Evolutionary conservation across 2,797 vertebrate species (phyloP).

Genomic region (Halcyon chelicuti): DNA sequence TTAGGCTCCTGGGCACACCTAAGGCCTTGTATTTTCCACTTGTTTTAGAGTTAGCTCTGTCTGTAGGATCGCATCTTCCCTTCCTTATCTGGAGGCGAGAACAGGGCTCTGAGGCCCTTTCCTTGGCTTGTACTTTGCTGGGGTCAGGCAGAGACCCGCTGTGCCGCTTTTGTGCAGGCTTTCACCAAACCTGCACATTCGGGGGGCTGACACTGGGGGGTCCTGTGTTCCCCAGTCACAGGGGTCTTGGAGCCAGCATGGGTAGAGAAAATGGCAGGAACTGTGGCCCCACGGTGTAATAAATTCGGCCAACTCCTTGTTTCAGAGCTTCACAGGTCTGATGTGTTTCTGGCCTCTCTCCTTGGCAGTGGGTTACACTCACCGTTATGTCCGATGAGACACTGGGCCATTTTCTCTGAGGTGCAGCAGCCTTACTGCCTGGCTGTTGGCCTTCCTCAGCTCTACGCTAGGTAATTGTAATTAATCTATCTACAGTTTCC

Average conservation of each 20-base stretch:
- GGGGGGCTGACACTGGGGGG: not conserved
- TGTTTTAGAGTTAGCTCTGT: not conserved
- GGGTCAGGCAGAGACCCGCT: not conserved
- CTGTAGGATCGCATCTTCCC: not conserved
- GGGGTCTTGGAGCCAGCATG: not conserved
- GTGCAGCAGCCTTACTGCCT: not conserved
- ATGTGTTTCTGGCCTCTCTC: not conserved
- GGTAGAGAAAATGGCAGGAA: not conserved
- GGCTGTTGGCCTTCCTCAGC: not conserved
- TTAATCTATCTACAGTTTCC: not conserved
- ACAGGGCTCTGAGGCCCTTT: not conserved
- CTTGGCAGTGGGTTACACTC: not conserved
- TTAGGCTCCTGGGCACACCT: not conserved
- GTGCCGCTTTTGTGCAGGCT: not conserved
- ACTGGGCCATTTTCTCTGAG: not conserved
- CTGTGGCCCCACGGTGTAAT: not conserved
- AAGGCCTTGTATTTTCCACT: not conserved
- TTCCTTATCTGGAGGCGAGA: not conserved
- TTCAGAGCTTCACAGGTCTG: not conserved
- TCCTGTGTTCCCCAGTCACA: not conserved
- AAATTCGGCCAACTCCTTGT: not conserved
- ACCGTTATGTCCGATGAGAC: accelerated
- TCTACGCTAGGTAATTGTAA: not conserved
- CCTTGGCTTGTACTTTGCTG: not conserved
- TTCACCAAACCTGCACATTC: not conserved